Percentiles rank a stretch among this genome's conserved stretches.
Evolutionary conservation across 1,140 invertebrate species (phyloP).

Genomic region (Micrasema minimum): DNA sequence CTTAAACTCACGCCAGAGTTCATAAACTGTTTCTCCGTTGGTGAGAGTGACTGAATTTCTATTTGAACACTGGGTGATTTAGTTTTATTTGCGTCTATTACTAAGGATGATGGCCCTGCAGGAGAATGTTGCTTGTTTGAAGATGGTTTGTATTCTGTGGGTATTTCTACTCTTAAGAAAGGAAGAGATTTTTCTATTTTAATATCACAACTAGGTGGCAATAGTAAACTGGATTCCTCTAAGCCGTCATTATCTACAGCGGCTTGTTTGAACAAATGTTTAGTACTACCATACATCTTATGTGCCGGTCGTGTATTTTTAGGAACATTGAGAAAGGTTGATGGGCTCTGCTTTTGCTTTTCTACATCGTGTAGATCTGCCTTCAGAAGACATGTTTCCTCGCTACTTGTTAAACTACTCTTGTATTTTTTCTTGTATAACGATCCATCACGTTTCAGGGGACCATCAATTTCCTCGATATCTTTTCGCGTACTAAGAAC

Average conservation of each 20-base stretch:
- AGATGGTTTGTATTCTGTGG: conserved; percentile 38
- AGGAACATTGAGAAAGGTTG: conserved; percentile 54
- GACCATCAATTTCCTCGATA: conserved; percentile 19
- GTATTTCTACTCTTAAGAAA: conserved; percentile 47
- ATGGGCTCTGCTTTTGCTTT: conserved; percentile 34
- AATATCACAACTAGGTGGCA: conserved; percentile 41
- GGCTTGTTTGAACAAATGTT: conserved; percentile 59
- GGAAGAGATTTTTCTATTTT: conserved; percentile 35
- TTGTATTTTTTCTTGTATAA: conserved; percentile 49
- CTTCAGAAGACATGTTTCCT: conserved; percentile 42
- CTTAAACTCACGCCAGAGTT: conserved; percentile 26
- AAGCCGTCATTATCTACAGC: conserved; percentile 55
- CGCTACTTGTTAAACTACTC: conserved; percentile 39
- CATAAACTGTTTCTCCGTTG: conserved; percentile 25
- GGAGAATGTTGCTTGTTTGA: conserved; percentile 14
- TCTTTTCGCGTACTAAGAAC: conserved; percentile 22
- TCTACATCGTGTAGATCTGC: conserved; percentile 41
- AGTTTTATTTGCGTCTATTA: conserved; percentile 32
- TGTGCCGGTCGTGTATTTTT: conserved; percentile 55
- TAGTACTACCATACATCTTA: conserved; percentile 61
- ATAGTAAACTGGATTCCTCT: conserved; percentile 45
- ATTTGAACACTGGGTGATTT: conserved; percentile 27
- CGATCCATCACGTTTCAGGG: conserved; percentile 47
- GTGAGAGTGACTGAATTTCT: conserved; percentile 44
- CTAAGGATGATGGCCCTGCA: conserved; percentile 16